Conservation (phyloP, 2,797 vertebrate genomes). For the Oreonectes daqikongensis region DNA sequence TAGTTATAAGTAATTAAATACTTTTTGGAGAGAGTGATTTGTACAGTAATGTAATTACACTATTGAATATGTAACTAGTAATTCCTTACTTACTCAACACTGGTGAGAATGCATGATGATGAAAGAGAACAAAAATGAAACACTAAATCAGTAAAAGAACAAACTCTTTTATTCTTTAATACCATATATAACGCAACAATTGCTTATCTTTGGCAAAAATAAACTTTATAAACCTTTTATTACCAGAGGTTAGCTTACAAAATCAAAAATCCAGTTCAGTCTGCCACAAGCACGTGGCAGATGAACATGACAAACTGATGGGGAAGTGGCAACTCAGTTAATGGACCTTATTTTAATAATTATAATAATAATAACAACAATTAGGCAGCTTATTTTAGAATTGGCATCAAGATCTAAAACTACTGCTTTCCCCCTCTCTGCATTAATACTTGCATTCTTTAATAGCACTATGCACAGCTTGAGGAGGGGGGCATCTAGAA, state of each 20-base stretch:
- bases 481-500: neutral
- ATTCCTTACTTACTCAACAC: no score
- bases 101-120: no score
- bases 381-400: constrained; percentile 46
- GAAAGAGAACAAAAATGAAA: constrained; percentile 37
- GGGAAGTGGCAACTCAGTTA: constrained; percentile 80
- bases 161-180: constrained; percentile 95
- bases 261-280: constrained; percentile 89
- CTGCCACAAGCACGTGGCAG: constrained; percentile 77
- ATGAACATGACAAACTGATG: constrained; percentile 79
- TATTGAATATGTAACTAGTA: no score
- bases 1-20: no score
- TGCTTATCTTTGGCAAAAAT: constrained; percentile 99
- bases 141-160: constrained; percentile 79
- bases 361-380: constrained; percentile 60
- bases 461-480: constrained; percentile 56
- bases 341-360: constrained; percentile 67
- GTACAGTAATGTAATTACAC: no score
- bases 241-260: constrained; percentile 99
- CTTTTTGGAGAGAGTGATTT: no score
- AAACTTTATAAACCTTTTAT: constrained; percentile 99
- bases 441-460: constrained; percentile 57
- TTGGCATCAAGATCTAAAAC: constrained; percentile 50
- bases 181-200: constrained; percentile 99
- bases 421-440: constrained; percentile 45